Conservation (phyloP, 2,113 vertebrate species). For the Tachysurus vachellii region DNA sequence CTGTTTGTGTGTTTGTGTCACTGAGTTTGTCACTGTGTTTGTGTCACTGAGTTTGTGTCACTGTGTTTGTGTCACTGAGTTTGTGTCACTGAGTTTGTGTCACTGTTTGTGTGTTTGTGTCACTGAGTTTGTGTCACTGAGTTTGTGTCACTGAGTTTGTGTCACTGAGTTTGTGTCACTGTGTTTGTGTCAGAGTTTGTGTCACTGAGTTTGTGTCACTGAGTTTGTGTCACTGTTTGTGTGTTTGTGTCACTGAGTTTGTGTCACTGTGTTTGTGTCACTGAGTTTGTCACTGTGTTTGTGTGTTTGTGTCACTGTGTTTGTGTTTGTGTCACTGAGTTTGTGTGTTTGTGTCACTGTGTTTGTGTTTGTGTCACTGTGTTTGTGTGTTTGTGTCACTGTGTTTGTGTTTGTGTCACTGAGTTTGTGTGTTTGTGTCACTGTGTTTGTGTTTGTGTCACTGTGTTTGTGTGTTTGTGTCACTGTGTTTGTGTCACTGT, state of each 20-base stretch:
- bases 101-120: no score
- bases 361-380: conserved; percentile 1
- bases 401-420: conserved; percentile 33
- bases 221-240: conserved; percentile 25
- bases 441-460: conserved; percentile 30
- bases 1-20: no score
- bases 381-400: not conserved
- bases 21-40: not conserved
- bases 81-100: not conserved
- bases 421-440: not conserved
- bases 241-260: no score
- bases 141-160: conserved; percentile 23
- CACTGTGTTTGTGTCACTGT: not conserved
- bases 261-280: not conserved
- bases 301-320: not conserved
- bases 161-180: not conserved
- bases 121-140: not conserved
- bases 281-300: not conserved
- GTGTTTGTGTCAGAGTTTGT: conserved; percentile 31
- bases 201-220: not conserved
- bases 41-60: not conserved
- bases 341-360: not conserved
- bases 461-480: no score
- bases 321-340: not conserved
- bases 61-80: not conserved